Evolutionary conservation across 2,888 invertebrate genomes (phyloP).

Genomic region (Halictus quadricinctus): DNA sequence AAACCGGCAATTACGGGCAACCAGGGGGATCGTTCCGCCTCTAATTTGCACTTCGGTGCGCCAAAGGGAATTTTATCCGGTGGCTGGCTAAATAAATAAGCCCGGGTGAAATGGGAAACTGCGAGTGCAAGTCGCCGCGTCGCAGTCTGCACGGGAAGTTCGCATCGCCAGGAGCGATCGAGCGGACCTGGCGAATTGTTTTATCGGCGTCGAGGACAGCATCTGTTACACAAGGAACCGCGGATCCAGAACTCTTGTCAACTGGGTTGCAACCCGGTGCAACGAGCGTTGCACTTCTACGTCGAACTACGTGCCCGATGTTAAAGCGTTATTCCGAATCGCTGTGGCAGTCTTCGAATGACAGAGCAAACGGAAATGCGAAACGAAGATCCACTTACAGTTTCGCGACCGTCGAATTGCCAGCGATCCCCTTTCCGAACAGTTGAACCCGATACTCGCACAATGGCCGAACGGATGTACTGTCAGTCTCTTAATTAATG

Average conservation of each 20-base stretch:
- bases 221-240: constrained; percentile 9
- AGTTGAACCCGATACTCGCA: constrained; percentile 5
- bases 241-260: not conserved
- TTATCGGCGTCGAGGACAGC: not conserved
- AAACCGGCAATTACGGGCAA: not conserved
- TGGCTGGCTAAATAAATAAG: not conserved
- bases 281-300: not conserved
- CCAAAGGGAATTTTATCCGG: constrained; percentile 9
- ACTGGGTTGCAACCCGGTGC: not conserved
- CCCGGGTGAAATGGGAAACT: not conserved
- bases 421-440: not conserved
- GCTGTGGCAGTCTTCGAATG: not conserved
- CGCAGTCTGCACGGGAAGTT: not conserved
- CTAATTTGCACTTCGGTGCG: not conserved
- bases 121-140: not conserved
- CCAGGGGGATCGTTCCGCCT: not conserved
- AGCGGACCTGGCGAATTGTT: not conserved
- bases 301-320: not conserved
- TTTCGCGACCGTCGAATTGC: not conserved
- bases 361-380: not conserved
- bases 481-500: not conserved
- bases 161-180: not conserved
- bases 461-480: not conserved
- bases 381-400: constrained; percentile 16
- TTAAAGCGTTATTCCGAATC: not conserved